Evolutionary conservation across 1,140 invertebrate species (phyloP), one percentile per base, ranked within the genome.

Genomic region (Brachystomella parvula): DNA sequence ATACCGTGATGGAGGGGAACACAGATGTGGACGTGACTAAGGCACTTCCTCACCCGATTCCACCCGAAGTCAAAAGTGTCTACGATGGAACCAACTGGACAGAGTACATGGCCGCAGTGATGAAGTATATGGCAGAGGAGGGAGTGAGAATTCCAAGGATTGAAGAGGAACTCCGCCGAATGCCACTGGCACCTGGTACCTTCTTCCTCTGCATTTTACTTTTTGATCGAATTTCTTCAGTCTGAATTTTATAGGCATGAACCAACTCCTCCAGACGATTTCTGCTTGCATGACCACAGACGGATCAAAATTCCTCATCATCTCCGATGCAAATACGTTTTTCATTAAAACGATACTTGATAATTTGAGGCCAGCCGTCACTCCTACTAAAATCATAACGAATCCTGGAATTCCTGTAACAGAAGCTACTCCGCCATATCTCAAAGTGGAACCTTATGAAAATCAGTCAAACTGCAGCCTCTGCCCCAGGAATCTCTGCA

Each of bases 401-500:
- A 73, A 73, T 61, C 66, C 33, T 3, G 67, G 66, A 6, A 47
- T 35, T 2, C 26, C 30, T 31, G 53, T 65, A 3, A 32, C 2
- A 0, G 66, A 70, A 58, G 62, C 39, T 3, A 44, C 17, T 28
- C 15, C 15, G 44, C 44, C 15, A 21, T 69, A 44, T 32, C 33
- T 73, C 9, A 61, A 63, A 31, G 17, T 73, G 17, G 61, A 28
- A 32, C 68, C 71, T n/a, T 73, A 65, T 58, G 71, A 73, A 47
- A 0, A 56, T 28, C 71, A 73, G 47, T 26, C 2, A 2, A 33
- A n/a, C 0, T 70, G 68, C 62, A 17, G 31, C 1, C 9, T 70
- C 3, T 73, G 71, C 33, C 71, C 71, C 19, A 58, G 30, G 19
- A 73, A 73, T 62, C 53, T 73, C 1, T 73, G 71, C 44, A 73